These are phyloP conservation scores for Glossosoma conforme DNA, from an alignment of 1,140 invertebrate genomes.

Conservation along the genomic window DNA sequence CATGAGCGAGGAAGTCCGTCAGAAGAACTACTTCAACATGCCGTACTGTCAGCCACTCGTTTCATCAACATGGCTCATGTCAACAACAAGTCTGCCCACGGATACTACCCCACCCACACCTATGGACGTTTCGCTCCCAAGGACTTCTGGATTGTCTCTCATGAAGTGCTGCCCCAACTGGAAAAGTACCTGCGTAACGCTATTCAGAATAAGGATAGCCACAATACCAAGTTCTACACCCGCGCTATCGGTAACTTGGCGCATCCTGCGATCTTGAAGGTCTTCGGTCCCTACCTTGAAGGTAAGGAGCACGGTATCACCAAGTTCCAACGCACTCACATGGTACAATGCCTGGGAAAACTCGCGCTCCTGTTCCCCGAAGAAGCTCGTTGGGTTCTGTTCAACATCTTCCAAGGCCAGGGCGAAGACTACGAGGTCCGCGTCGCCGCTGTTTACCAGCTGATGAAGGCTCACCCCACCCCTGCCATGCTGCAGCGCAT, in stretches of 20 bases:
- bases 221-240: slow-evolving; percentile 55
- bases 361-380: slow-evolving; percentile 47
- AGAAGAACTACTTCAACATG: slow-evolving; percentile 47
- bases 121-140: slow-evolving; percentile 51
- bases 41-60: slow-evolving; percentile 52
- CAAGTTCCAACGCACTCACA: slow-evolving; percentile 55
- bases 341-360: slow-evolving; percentile 52
- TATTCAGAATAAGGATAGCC: slow-evolving; percentile 45
- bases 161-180: slow-evolving; percentile 58
- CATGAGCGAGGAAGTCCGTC: slow-evolving; percentile 42
- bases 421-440: slow-evolving; percentile 59
- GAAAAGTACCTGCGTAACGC: slow-evolving; percentile 48
- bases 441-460: slow-evolving; percentile 54
- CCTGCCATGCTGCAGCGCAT: slow-evolving; percentile 59
- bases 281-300: slow-evolving; percentile 63
- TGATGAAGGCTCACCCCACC: slow-evolving; percentile 55
- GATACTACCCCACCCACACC: slow-evolving; percentile 57
- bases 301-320: slow-evolving; percentile 49
- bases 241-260: slow-evolving; percentile 58
- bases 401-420: slow-evolving; percentile 60
- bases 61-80: slow-evolving; percentile 55
- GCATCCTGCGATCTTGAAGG: slow-evolving; percentile 53
- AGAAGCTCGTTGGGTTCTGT: slow-evolving; percentile 52
- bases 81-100: slow-evolving; percentile 50
- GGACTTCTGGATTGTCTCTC: slow-evolving; percentile 43